phyloP scores from a whole-genome alignment of 2,888 invertebrate genomes.

The Sympetrum striolatum region DNA sequence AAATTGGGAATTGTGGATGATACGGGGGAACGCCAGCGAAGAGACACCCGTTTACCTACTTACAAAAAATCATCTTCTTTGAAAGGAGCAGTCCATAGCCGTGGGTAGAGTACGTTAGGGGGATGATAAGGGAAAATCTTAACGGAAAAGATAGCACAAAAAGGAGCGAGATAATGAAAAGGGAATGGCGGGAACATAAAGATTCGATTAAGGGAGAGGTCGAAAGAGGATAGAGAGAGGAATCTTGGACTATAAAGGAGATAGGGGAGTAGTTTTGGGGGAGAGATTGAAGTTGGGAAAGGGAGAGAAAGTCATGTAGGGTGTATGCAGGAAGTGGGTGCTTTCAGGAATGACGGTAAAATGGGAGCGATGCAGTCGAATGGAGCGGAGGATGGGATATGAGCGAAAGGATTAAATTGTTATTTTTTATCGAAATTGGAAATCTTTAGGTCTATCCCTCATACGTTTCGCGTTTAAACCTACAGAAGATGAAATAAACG shows the following conservation, averaged over 20 bases:
- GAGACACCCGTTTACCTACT: not conserved
- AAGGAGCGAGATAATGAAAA: not conserved
- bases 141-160: too few species aligned
- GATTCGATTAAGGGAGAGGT: not conserved
- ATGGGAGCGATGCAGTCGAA: too few species aligned
- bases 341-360: too few species aligned
- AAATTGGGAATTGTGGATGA: not conserved
- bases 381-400: too few species aligned
- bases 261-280: too few species aligned
- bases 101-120: not conserved
- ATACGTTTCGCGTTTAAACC: too few species aligned
- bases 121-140: not conserved
- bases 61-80: not conserved
- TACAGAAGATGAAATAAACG: too few species aligned
- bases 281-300: not conserved
- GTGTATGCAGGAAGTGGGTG: too few species aligned
- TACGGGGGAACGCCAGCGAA: not conserved
- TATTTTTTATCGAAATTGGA: too few species aligned
- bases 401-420: too few species aligned
- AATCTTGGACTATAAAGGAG: not conserved
- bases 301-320: not conserved
- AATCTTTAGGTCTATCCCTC: too few species aligned
- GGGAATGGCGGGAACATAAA: not conserved
- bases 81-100: not conserved
- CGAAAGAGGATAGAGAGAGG: not conserved